phyloP scores from a whole-genome alignment of 2,113 vertebrate genomes.

The Xenopus borealis region DNA sequence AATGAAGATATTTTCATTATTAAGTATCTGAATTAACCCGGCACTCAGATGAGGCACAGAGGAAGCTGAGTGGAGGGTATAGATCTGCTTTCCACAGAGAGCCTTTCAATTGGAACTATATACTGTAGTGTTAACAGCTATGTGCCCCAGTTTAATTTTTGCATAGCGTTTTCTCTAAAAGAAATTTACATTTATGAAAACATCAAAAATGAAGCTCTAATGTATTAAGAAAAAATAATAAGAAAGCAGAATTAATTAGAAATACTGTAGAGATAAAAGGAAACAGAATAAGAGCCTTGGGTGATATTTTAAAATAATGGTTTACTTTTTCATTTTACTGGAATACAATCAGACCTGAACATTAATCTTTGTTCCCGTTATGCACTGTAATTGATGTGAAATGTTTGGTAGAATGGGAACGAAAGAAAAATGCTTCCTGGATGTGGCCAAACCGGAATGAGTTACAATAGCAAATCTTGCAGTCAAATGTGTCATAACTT shows the following conservation, averaged over 20 bases:
- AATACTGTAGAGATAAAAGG: neutral
- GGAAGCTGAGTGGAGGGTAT: no score
- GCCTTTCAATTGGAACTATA: no score
- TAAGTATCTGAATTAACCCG: no score
- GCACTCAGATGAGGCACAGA: no score
- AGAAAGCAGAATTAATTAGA: constrained; percentile 6
- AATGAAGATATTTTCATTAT: no score
- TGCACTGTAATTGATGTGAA: constrained; percentile 41
- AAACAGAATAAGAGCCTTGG: neutral
- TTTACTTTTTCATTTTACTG: constrained; percentile 13
- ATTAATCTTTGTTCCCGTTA: constrained; percentile 27
- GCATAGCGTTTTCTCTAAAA: no score
- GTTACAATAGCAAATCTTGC: constrained; percentile 39
- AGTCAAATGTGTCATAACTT: constrained; percentile 45
- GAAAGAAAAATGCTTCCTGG: constrained; percentile 23
- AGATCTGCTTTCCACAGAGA: no score
- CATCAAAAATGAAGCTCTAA: no score
- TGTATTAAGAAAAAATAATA: neutral
- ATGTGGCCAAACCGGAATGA: constrained; percentile 27
- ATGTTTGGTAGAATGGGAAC: constrained; percentile 26
- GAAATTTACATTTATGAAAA: no score
- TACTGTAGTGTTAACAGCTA: no score
- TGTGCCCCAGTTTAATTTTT: no score
- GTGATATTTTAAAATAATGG: constrained; percentile 4
- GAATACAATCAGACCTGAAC: constrained; percentile 19